Base-by-base conservation (phyloP, 2,797 vertebrate species). In the Epinephelus awoara region DNA sequence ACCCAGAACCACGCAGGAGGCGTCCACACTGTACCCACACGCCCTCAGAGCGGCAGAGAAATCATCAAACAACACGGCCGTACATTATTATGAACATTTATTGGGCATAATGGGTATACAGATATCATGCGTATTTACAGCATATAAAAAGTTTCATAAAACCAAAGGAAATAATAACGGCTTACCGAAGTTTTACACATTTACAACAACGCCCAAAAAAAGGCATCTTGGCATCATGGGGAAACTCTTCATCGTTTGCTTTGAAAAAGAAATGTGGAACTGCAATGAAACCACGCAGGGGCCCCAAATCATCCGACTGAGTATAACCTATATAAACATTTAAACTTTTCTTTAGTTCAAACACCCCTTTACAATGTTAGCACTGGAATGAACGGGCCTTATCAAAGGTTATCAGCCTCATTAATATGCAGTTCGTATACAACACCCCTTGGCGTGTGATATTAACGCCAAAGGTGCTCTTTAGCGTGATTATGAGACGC, bases 81-180 rank as follows among this genome's bases (percentile, higher is more conserved):
- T 61, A 68, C 72, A 83, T 83, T 88, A 87, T 90, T 71, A 86
- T 80, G 83, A 74, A 78, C 59, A 84, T 95, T 94, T 95, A 95
- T 93, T 95, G 85, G 67, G 77, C 85, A 83, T 88, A 87, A 83
- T 82, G 68, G 67, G 73, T 62, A 89, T 93, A 94, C 86, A 93
- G 83, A 85, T 78, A 79, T 83, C 87, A 93, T 91, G 92, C 90
- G 55, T 91, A 94, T 95, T 93, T 94, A 95, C 93, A 96, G 93
- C 91, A 18, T 86, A 89, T 86, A 80, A 85, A 89, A 90, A 9
- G 47, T 64, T 86, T 80, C 42, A 59, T 6, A 70, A 79, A 81
- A 63, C 29, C 5, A 76, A 75, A 84, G 6, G 27, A 79, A 85
- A 79, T 21, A 72, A 49, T 47, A 73, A 57, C 0, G 3, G 44